phyloP scores from a whole-genome alignment of 2,113 vertebrate genomes.

The Murina feae region DNA sequence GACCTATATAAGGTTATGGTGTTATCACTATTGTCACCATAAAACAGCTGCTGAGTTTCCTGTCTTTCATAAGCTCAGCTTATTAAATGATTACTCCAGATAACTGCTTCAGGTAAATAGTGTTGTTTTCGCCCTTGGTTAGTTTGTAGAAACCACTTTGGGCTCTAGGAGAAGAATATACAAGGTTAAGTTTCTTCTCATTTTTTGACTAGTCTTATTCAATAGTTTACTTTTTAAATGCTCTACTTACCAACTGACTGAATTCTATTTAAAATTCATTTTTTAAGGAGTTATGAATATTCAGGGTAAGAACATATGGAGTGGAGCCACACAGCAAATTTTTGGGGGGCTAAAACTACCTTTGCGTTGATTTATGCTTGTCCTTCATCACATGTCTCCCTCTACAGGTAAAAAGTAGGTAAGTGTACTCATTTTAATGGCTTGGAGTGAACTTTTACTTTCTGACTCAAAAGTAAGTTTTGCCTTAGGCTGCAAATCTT shows the following conservation, averaged over 20 bases:
- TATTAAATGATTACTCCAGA: neutral
- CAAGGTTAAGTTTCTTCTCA: neutral
- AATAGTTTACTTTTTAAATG: neutral
- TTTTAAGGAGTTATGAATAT: neutral
- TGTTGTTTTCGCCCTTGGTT: neutral
- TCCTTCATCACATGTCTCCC: neutral
- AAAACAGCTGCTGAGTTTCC: neutral
- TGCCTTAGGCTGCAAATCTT: neutral
- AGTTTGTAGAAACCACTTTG: neutral
- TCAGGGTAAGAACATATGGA: neutral
- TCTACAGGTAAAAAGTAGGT: neutral
- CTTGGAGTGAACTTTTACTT: neutral
- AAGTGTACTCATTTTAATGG: neutral
- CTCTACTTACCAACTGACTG: neutral
- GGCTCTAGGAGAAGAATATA: neutral
- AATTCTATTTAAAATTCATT: neutral
- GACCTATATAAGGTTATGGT: neutral
- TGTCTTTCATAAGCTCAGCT: neutral
- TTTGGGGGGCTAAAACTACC: neutral
- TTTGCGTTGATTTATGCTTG: neutral
- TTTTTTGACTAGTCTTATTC: neutral
- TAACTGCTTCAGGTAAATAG: neutral
- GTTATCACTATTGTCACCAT: neutral
- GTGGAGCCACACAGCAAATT: neutral
- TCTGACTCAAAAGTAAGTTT: neutral